Percentiles rank a stretch among this genome's conserved stretches.
Conservation (phyloP, 1,140 invertebrate genomes). For the Heterodera carotae region DNA sequence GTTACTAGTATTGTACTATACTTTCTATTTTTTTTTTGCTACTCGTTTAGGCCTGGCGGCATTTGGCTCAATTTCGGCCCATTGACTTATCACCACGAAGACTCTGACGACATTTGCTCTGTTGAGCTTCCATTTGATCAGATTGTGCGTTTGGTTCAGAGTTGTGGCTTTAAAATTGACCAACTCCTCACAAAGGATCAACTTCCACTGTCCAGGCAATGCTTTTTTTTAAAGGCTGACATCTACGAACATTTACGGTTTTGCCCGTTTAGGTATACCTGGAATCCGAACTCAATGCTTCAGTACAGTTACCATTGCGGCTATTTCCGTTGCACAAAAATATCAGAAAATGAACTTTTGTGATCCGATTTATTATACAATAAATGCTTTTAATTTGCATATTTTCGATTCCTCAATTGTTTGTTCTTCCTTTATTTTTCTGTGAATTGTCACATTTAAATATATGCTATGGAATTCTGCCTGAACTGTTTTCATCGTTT, state of each 20-base stretch:
- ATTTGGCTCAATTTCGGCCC: conserved; percentile 72
- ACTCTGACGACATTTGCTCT: conserved; percentile 82
- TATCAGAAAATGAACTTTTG: background rate
- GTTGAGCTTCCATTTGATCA: conserved; percentile 91
- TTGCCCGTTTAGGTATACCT: conserved; percentile 76
- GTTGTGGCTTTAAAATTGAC: conserved; percentile 77
- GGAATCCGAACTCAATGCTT: conserved; percentile 90
- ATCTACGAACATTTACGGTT: conserved; percentile 69
- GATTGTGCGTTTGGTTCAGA: conserved; percentile 73
- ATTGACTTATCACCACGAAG: conserved; percentile 89
- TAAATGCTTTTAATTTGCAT: conserved; percentile 17
- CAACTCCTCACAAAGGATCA: conserved; percentile 76
- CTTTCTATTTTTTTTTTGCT: background rate
- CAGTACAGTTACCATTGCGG: conserved; percentile 85
- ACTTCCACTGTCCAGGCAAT: background rate
- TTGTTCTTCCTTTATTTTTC: background rate
- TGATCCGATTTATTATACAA: background rate
- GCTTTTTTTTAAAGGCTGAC: too few species aligned
- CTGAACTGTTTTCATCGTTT: background rate
- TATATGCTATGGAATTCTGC: background rate
- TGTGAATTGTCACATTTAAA: too few species aligned
- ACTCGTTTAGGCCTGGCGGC: conserved; percentile 70
- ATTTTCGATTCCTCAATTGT: background rate
- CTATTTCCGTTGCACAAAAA: conserved; percentile 72
- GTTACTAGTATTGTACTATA: background rate